Conservation (phyloP, 2,888 invertebrate species). For the Pterobdella sp. region DNA sequence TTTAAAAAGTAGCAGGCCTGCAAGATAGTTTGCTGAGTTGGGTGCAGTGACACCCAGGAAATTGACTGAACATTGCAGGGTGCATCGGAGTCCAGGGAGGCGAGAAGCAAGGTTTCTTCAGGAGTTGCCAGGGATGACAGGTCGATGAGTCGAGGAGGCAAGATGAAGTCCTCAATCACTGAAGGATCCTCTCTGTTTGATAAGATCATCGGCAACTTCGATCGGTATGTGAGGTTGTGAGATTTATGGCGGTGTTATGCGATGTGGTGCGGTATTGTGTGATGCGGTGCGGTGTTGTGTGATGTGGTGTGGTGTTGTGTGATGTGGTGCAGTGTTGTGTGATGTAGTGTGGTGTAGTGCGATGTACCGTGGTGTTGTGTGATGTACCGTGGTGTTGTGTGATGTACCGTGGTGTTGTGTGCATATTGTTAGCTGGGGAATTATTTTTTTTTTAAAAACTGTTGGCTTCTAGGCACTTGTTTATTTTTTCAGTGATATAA, state of each 20-base stretch:
- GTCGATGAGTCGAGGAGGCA: slow-evolving; percentile 58
- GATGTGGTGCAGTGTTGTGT: not conserved
- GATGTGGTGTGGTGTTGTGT: not conserved
- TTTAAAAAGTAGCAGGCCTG: too few relatives aligned
- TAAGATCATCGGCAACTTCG: slow-evolving; percentile 70
- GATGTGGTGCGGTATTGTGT: not conserved
- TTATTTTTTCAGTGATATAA: too few relatives aligned
- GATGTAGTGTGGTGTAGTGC: not conserved
- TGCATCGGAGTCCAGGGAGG: not conserved
- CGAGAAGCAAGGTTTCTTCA: slow-evolving; percentile 24
- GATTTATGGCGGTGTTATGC: not conserved
- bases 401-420: not conserved
- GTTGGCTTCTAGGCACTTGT: too few relatives aligned
- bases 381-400: not conserved
- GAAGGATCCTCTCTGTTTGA: slow-evolving; percentile 73
- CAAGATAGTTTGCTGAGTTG: too few relatives aligned
- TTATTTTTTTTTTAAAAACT: too few relatives aligned
- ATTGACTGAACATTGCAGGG: too few relatives aligned
- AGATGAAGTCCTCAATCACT: slow-evolving; percentile 77
- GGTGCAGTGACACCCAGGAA: too few relatives aligned
- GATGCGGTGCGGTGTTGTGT: not conserved
- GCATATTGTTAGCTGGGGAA: too few relatives aligned
- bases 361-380: not conserved
- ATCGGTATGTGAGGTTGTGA: not conserved
- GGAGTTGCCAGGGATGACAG: slow-evolving; percentile 51